A percentile compares a stretch with the other conserved stretches of the same genome.
phyloP scores from a whole-genome alignment of 2,888 invertebrate genomes.

The Drosophila formosana region DNA sequence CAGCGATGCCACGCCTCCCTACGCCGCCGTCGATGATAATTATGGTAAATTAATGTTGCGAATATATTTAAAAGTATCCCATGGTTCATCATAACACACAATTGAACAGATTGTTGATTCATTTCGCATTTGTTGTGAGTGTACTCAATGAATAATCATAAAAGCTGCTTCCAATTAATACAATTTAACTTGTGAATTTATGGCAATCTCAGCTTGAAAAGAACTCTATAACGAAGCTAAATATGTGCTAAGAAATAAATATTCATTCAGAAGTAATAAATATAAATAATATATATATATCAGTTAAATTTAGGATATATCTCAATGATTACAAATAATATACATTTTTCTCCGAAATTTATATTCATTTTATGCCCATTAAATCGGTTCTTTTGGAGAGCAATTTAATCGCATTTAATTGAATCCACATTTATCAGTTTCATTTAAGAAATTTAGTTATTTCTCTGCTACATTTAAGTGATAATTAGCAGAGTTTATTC shows the following conservation, averaged over 20 bases:
- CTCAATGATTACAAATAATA: no score
- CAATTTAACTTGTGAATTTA: background rate
- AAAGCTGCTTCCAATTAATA: background rate
- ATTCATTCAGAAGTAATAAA: background rate
- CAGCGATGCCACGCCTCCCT: conserved; percentile 80
- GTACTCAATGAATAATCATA: background rate
- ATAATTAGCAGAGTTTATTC: background rate
- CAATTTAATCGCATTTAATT: no score
- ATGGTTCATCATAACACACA: conserved; percentile 11
- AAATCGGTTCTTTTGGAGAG: no score
- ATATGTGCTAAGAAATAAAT: no score
- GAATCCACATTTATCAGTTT: no score
- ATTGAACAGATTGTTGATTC: conserved; percentile 12
- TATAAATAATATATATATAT: no score
- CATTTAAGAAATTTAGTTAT: no score
- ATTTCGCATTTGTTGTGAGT: conserved; percentile 1
- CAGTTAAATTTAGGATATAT: background rate
- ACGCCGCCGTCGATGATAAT: conserved; percentile 81
- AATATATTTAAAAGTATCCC: background rate
- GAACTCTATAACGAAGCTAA: background rate
- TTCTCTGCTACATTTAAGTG: no score
- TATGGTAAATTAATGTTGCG: conserved; percentile 73
- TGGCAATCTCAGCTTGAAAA: background rate
- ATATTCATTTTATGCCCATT: no score
- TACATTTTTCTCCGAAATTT: no score